Evolutionary conservation across 2,113 vertebrate species (phyloP), one percentile per base, ranked within the genome.

Genomic region (Neoarius graeffei): DNA sequence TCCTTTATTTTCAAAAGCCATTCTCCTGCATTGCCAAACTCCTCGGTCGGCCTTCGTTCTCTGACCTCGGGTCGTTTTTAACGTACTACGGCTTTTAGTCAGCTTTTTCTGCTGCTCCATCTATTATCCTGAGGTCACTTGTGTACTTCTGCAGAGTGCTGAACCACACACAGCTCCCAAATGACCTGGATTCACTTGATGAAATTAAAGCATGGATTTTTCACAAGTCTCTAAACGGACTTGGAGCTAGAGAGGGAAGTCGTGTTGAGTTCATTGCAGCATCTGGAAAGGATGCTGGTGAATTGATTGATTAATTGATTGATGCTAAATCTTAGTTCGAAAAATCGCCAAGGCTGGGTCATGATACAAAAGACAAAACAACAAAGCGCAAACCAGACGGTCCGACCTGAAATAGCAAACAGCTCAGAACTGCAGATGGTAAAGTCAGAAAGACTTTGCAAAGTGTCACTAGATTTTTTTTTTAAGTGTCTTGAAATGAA

Each of bases 51-150:
- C 23, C 17, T 74, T 52, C 74, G 0, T 25, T 52, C 42, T n/a
- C 48, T 13, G 48, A 77, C 74, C 74, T 25, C 48, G 42, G 48
- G 42, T 77, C 25, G 4, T 52, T 77, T 25, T 52, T 23, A 23
- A 8, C 27, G 1, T 30, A 35, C 67, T 35, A 66, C 25, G 3
- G 20, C 60, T 20, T 62, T 62, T 42, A 76, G 10, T 52, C 48
- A 77, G 74, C 74, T 77, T 77, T 77, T 13, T 77, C 23, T 77
- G 5, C 48, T 52, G 48, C 48, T n/a, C 48, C 48, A 52, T 77
- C 48, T 52, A 77, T 77, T 77, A 77, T 77, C 74, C 74, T n/a
- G 74, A n/a, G 48, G 74, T 77, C 74, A 77, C 19, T 52, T 11
- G 42, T 76, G 42, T 9, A 50, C 20, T 50, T 50, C 69, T 73